Percentiles rank a stretch among this genome's conserved stretches.
Conservation (phyloP, 1,140 invertebrate species). For the Dufourea novaeangliae region DNA sequence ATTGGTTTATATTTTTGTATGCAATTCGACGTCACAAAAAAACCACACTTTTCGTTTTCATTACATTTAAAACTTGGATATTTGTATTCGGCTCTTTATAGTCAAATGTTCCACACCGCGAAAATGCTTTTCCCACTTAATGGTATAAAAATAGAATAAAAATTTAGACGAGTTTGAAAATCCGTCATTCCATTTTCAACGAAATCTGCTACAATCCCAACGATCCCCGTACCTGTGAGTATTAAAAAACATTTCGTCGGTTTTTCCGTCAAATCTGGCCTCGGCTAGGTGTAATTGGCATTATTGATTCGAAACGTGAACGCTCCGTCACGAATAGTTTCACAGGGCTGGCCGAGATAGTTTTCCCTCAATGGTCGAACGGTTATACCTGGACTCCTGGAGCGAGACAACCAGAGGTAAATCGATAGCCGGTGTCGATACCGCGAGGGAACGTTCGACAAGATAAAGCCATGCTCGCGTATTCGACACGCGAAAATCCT, state of each 20-base stretch:
- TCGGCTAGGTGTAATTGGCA: background rate
- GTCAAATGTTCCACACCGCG: too few relatives aligned
- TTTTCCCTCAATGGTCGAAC: background rate
- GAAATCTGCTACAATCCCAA: background rate
- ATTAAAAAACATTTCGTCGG: background rate
- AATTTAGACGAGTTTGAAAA: too few relatives aligned
- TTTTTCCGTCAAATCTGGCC: background rate
- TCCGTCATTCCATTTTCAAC: too few relatives aligned
- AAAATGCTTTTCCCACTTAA: too few relatives aligned
- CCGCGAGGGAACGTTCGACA: background rate
- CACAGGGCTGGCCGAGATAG: background rate
- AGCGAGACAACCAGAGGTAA: background rate
- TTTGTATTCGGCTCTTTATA: too few relatives aligned
- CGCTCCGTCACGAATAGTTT: constrained; percentile 3
- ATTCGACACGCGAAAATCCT: constrained; percentile 7
- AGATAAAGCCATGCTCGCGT: background rate
- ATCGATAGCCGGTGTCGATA: constrained; percentile 29
- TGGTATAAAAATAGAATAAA: too few relatives aligned
- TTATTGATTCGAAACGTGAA: constrained; percentile 1
- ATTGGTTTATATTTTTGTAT: too few relatives aligned
- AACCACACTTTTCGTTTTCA: too few relatives aligned
- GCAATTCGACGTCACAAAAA: too few relatives aligned
- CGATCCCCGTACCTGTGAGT: background rate
- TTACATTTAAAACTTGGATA: too few relatives aligned
- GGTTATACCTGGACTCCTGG: background rate